Conservation (phyloP, 2,888 invertebrate species). For the Heliconius hortense region DNA sequence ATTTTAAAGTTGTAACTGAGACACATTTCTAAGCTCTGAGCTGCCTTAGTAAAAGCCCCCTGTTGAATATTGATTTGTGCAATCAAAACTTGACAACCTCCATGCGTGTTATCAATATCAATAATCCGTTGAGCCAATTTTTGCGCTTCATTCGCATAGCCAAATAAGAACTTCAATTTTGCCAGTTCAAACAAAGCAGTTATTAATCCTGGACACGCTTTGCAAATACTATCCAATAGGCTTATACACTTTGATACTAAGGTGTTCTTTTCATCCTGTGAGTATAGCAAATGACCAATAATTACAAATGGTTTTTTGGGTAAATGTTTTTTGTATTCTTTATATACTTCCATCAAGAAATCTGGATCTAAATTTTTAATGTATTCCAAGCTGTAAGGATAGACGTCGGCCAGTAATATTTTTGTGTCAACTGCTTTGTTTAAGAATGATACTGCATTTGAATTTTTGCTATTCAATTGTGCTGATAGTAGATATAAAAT, state of each 20-base stretch:
- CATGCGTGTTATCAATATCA: conserved; percentile 89
- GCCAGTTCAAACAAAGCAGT: conserved; percentile 86
- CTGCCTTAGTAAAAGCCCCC: conserved; percentile 87
- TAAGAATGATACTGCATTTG: conserved; percentile 82
- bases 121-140: conserved; percentile 87
- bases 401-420: conserved; percentile 61
- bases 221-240: conserved; percentile 87
- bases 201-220: conserved; percentile 91
- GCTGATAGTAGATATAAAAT: conserved; percentile 86
- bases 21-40: conserved; percentile 93
- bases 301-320: conserved; percentile 83
- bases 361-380: conserved; percentile 91
- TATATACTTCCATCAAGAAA: conserved; percentile 89
- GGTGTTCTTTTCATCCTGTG: conserved; percentile 72
- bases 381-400: conserved; percentile 89
- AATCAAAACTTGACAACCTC: conserved; percentile 92
- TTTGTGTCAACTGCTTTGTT: conserved; percentile 84
- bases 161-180: conserved; percentile 90
- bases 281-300: conserved; percentile 68
- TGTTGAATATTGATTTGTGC: conserved; percentile 91
- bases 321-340: conserved; percentile 88
- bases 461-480: conserved; percentile 80
- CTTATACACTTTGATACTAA: conserved; percentile 82
- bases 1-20: conserved; percentile 96
- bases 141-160: conserved; percentile 88